These are phyloP conservation scores for Erpornis zantholeuca DNA, from an alignment of 2,113 vertebrate genomes.

Conservation along the genomic window DNA sequence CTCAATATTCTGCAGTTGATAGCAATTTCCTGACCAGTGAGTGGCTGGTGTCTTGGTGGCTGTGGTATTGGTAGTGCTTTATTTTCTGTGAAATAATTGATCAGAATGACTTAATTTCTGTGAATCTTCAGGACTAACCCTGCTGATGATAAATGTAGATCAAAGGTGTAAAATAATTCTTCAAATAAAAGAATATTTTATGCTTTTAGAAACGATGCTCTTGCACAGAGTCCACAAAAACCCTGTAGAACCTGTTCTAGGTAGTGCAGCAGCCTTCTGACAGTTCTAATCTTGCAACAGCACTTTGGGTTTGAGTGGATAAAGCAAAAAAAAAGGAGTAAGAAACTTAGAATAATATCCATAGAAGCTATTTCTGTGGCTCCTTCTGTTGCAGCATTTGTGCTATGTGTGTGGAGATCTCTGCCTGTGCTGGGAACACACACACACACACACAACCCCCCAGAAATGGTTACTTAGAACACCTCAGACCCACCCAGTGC, in stretches of 20 bases:
- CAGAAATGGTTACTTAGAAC: neutral
- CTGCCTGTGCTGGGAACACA: neutral
- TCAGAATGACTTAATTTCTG: neutral
- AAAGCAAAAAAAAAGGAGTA: neutral
- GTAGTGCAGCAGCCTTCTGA: neutral
- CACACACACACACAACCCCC: too few relatives aligned
- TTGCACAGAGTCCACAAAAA: neutral
- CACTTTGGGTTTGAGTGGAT: neutral
- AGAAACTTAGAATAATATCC: neutral
- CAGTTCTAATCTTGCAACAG: neutral
- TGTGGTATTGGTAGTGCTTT: neutral
- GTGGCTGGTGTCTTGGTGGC: neutral
- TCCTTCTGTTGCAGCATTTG: neutral
- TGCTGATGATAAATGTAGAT: neutral
- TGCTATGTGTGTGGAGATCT: neutral
- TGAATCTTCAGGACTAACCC: neutral
- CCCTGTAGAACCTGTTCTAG: neutral
- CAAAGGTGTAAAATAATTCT: neutral
- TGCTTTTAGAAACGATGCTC: neutral
- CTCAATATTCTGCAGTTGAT: constrained; percentile 24
- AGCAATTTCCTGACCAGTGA: constrained; percentile 51
- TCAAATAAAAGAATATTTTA: neutral
- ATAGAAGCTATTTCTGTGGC: neutral
- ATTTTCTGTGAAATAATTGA: neutral
- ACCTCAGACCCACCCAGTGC: neutral